Evolutionary conservation across 1,140 invertebrate species (phyloP), one percentile per base, ranked within the genome.

Genomic region (Drosophila sechellia): DNA sequence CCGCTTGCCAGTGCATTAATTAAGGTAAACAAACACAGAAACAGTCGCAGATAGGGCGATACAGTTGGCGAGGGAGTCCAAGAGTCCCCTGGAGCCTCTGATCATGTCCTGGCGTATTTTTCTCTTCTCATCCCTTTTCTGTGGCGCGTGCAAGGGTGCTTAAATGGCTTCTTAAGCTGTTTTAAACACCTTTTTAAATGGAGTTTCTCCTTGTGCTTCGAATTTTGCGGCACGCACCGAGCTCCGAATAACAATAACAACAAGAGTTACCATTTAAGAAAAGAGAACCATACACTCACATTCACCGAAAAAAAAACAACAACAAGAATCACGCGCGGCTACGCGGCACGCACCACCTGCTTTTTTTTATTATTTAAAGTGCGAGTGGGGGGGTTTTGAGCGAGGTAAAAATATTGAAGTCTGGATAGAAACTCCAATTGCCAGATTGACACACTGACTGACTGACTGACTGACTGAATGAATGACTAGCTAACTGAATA

Each of bases 11-110:
- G 63, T 87, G 84, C 84, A 84, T 87, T 87, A 87, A 87, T 87
- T 87, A 87, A 84, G 79, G 84, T 87, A 87, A 87, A 87, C 77
- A 89, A 89, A 89, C 84, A 77, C 59, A 46, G 37, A 73, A 40
- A 43, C 53, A 59, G 48, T 3, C 11, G 49, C 1, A 17, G 31
- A 34, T n/a, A 6, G 35, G 49, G 4, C n/a, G 31, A 34, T n/a
- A 4, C 27, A 48, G 20, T 13, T 42, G 40, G 40, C 13, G n/a
- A 42, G 6, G 40, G 15, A 17, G 3, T 10, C 25, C 25, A 1
- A 5, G 25, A 27, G 0, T 27, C 5, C 17, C 20, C 12, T 8
- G 11, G 20, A 10, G 45, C 17, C 31, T 55, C 54, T 42, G 35
- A 54, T 39, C 71, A 31, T 50, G 50, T 53, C 46, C 43, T 53